Base-by-base conservation (phyloP, 2,113 vertebrate genomes). In the Forbesichthys agassizii region DNA sequence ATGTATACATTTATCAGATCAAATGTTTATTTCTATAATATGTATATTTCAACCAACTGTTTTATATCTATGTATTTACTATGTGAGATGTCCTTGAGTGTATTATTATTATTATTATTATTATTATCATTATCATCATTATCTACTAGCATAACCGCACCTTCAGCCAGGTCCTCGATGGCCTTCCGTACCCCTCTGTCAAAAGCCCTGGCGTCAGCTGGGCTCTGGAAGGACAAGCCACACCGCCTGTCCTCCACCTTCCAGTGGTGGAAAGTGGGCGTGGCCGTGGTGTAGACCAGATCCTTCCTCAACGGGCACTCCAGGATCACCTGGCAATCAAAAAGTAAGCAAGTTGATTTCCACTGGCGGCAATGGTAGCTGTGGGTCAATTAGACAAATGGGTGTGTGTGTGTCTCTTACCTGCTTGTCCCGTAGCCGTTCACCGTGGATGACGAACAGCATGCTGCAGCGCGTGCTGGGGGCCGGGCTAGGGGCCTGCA, bases 261-360 rank as follows among this genome's bases (percentile, higher is more conserved):
- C 98, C 98, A 99, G 48, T 99, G 98, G 88, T 99, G 98, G 90
- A 99, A 99, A 4, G 95, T 99, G 71, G 98, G 98, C n/a, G 96
- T 99, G n/a, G 97, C 97, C 91, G 97, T 97, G 13, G 94, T 98
- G 91, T 99, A 99, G 55, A 98, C 93, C 80, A 99, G 91, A 88
- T 99, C 95, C 88, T 98, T 99, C 92, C 94, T 95, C 82, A 99
- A 92, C 49, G 95, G 96, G 89, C 97, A 99, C 79, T 99, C 96
- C 91, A 99, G 86, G 68, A 99, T 96, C 92, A 98, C 95, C 97
- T 99, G 89, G 66, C 71, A 57, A 85, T 72, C 61, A 9, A 16
- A 5, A 68, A 27, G 18, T n/a, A 66, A 3, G n/a, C 47, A 7
- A 0, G 10, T 55, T 69, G 79, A 66, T 65, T 52, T 76, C 65